Base-by-base conservation (phyloP, 2,113 vertebrate genomes). In the Percina caprodes region DNA sequence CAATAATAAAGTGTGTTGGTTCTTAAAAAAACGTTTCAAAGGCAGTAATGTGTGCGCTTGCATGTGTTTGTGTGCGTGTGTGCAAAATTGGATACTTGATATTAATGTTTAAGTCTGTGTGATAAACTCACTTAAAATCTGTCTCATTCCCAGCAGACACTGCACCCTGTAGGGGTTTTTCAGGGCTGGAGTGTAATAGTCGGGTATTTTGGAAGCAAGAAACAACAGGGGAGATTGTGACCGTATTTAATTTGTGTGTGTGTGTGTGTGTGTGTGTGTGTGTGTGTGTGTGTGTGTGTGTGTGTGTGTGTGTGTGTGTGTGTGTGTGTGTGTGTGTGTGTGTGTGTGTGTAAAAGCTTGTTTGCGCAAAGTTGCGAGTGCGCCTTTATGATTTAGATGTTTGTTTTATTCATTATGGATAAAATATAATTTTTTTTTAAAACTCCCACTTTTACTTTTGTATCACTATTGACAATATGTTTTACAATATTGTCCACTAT, bases 1-100 rank as follows among this genome's bases (percentile, higher is more conserved):
- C 48, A 72, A 15, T 46, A 79, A 77, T 48, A 42, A 82, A 81
- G 51, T 6, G 52, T 67, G 49, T 48, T 74, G 33, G 19, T 58
- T 82, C 56, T 69, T 69, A 49, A 78, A 80, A 88, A 85, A 79
- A 62, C 60, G 54, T 88, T 84, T 88, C 77, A 87, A 76, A 86
- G 30, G 61, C 13, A 68, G 71, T 21, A 49, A 69, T 56, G 59
- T 51, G 10, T 77, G 24, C 61, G 39, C 1, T 45, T 26, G 55
- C 3, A 16, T 66, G 30, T 62, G 18, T 69, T 6, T 78, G 16
- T 81, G 45, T 70, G 23, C 42, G 51, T 42, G 26, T 73, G 30
- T 19, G 48, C 16, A 49, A 18, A 49, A 49, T 11, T 10, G 9
- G 10, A 42, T 59, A 51, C 55, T 59, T 84, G 75, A 83, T 83